Evolutionary conservation across 1,140 invertebrate species (phyloP), one percentile per base, ranked within the genome.

Genomic region (Drosophila malerkotliana): DNA sequence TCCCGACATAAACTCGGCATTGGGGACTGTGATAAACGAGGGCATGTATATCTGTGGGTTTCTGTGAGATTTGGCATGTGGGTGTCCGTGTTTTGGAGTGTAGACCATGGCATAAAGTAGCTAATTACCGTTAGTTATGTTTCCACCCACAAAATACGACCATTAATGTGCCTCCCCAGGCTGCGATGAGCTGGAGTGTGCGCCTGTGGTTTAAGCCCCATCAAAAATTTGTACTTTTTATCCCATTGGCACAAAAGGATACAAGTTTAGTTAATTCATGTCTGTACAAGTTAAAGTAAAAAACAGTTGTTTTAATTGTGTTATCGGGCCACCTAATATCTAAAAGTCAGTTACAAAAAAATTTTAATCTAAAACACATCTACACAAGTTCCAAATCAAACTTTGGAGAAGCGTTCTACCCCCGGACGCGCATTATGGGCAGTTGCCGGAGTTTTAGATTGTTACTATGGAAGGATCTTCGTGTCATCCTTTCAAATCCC

Each of bases 61-160:
- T 37, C 10, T 12, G 34, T 10, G 34, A 37, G 34, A 37, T 37
- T 37, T 4, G 34, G 34, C 10, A 37, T 37, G 60, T 39, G 34
- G 30, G 39, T 44, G 41, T 5, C 5, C 0, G 41, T n/a, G 5
- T 44, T 18, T 44, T 12, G 28, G 39, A 54, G 39, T 47, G 28
- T 66, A 21, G 26, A 21, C 44, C 85, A 67, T 88, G 79, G 69
- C 82, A 87, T 82, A 79, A 87, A 88, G 66, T 82, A 87, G 82
- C 82, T 87, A 87, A 87, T 87, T 87, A 88, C 75, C 64, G 78
- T 87, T 87, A 88, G 82, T 88, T 87, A 87, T 87, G 82, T 72
- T 81, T 62, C 75, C 74, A 55, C 79, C 83, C 82, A 79, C 83
- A 72, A 81, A 85, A 81, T 75, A 55, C 66, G 64, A 71, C 64